Conservation (phyloP, 1,140 invertebrate species). For the Gerris buenoi region DNA sequence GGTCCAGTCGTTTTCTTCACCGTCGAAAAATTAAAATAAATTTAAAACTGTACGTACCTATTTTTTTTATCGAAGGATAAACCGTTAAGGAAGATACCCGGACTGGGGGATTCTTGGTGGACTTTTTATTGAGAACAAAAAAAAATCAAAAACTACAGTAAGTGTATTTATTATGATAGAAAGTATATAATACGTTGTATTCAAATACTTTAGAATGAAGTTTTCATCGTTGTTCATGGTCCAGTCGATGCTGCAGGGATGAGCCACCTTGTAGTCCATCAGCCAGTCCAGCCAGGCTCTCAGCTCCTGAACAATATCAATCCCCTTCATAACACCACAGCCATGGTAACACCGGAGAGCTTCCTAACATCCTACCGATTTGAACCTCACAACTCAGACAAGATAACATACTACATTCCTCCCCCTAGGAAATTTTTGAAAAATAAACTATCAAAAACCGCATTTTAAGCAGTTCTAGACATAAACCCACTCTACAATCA, state of each 20-base stretch:
- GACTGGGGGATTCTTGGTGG: no score
- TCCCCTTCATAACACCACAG: background rate
- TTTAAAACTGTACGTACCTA: no score
- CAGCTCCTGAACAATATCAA: slow-evolving; percentile 33
- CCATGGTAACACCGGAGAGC: background rate
- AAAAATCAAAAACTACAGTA: no score
- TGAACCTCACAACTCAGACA: background rate
- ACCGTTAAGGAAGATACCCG: no score
- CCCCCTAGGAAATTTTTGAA: background rate
- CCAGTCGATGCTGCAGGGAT: slow-evolving; percentile 31
- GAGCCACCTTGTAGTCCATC: slow-evolving; percentile 41
- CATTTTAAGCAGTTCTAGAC: no score
- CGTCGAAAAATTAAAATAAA: no score
- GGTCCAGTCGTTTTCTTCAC: no score
- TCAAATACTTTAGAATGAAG: background rate
- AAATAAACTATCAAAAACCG: background rate
- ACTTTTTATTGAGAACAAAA: no score
- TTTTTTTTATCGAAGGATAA: no score
- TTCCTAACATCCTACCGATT: background rate
- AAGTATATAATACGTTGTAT: no score
- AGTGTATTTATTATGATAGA: no score
- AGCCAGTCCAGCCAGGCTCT: slow-evolving; percentile 42
- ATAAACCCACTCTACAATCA: background rate
- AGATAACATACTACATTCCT: background rate
- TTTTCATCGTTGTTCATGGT: slow-evolving; percentile 7